These are phyloP conservation scores for Tangara arthus DNA, from an alignment of 2,797 vertebrate species.

Conservation along the genomic window DNA sequence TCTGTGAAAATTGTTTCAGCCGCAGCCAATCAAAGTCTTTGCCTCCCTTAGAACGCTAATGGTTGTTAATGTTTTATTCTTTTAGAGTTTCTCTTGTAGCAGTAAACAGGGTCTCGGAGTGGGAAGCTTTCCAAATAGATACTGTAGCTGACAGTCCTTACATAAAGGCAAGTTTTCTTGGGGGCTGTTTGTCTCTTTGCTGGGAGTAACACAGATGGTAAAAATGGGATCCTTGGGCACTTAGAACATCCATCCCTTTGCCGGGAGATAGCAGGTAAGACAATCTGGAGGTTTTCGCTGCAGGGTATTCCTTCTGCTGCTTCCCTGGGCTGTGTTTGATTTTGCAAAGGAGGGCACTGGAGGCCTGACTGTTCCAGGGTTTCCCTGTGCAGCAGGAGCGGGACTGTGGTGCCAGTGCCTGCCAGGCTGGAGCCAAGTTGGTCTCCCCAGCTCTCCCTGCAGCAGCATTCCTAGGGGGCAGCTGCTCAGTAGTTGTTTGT, in stretches of 20 bases:
- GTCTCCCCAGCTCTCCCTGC: background rate
- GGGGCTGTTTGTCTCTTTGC: background rate
- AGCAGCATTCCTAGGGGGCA: background rate
- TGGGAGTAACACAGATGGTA: background rate
- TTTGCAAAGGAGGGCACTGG: background rate
- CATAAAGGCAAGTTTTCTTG: background rate
- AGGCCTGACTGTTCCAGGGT: background rate
- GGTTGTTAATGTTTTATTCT: background rate
- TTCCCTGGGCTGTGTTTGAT: background rate
- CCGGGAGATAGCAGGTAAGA: background rate
- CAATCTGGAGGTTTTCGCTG: background rate
- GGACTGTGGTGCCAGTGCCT: background rate
- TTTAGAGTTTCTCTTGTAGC: background rate
- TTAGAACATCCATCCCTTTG: background rate
- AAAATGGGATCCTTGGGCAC: background rate
- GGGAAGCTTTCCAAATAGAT: background rate
- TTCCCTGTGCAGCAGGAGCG: background rate
- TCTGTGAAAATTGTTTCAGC: background rate
- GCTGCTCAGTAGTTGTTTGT: background rate
- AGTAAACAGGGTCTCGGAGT: background rate
- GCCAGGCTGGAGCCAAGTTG: background rate
- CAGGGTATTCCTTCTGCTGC: background rate
- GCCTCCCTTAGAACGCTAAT: background rate
- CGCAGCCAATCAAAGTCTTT: accelerated
- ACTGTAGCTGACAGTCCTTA: background rate